phyloP scores from a whole-genome alignment of 2,797 vertebrate genomes.

The Myiotriccus ornatus region DNA sequence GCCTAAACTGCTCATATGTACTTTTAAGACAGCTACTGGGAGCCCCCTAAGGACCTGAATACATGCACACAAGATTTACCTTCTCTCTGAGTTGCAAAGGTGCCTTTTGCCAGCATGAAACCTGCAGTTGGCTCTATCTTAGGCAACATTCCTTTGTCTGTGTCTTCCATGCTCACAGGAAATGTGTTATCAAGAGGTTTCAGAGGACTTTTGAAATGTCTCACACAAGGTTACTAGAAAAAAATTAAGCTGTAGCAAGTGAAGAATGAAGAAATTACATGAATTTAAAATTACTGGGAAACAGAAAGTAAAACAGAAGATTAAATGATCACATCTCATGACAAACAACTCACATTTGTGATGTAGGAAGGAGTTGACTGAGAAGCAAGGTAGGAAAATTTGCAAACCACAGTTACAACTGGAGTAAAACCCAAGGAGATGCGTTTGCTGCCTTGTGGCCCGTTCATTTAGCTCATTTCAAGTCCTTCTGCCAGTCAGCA shows the following conservation, averaged over 20 bases:
- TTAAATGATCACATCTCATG: neutral
- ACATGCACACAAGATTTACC: neutral
- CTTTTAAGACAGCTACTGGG: neutral
- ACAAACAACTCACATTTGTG: neutral
- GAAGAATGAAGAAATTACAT: neutral
- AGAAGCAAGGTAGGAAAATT: neutral
- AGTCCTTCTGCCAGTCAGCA: neutral
- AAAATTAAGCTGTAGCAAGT: neutral
- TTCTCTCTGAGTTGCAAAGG: neutral
- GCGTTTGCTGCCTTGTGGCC: neutral
- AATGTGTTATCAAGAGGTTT: neutral
- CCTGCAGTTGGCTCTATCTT: neutral
- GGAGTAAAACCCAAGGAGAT: neutral
- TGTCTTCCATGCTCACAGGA: neutral
- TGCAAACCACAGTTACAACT: neutral
- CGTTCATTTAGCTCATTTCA: neutral
- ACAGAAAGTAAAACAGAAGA: neutral
- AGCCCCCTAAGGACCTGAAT: neutral
- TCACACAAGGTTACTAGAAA: neutral
- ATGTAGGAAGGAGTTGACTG: neutral
- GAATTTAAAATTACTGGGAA: conserved; percentile 3
- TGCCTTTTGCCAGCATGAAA: neutral
- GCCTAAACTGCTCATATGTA: neutral
- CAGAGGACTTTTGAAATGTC: neutral
- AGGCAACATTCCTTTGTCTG: neutral